Percentiles rank a stretch among this genome's conserved stretches.
phyloP scores from a whole-genome alignment of 2,888 invertebrate genomes.

The Scrobipalpa costella region DNA sequence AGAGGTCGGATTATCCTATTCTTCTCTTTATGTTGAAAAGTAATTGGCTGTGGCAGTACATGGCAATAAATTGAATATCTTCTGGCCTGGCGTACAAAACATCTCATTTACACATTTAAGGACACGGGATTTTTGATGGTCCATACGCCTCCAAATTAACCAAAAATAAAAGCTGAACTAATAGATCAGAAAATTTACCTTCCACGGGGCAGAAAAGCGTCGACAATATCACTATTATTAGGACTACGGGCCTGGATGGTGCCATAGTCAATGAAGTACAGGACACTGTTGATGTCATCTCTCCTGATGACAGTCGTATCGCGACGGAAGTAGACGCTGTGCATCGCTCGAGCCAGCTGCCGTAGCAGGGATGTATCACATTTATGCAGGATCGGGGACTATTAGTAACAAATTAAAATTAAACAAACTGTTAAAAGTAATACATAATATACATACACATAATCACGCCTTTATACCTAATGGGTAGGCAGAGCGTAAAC shows the following conservation, averaged over 20 bases:
- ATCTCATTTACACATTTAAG: no score
- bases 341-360: conserved; percentile 59
- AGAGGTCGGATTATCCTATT: no score
- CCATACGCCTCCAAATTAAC: no score
- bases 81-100: no score
- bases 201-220: conserved; percentile 48
- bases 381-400: conserved; percentile 63
- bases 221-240: conserved; percentile 25
- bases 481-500: no score
- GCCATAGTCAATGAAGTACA: conserved; percentile 64
- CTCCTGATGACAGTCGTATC: conserved; percentile 51
- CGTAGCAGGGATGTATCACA: conserved; percentile 61
- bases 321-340: conserved; percentile 57
- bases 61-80: no score
- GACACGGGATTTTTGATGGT: no score
- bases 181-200: conserved; percentile 45
- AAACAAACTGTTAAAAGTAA: background rate
- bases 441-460: background rate
- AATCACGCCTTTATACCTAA: no score
- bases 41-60: no score
- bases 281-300: conserved; percentile 56
- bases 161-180: no score
- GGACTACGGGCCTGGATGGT: conserved; percentile 44
- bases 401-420: background rate
- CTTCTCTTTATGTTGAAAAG: no score